Evolutionary conservation across 2,888 invertebrate genomes (phyloP), one percentile per base, ranked within the genome.

Genomic region (Pterostichus madidus): DNA sequence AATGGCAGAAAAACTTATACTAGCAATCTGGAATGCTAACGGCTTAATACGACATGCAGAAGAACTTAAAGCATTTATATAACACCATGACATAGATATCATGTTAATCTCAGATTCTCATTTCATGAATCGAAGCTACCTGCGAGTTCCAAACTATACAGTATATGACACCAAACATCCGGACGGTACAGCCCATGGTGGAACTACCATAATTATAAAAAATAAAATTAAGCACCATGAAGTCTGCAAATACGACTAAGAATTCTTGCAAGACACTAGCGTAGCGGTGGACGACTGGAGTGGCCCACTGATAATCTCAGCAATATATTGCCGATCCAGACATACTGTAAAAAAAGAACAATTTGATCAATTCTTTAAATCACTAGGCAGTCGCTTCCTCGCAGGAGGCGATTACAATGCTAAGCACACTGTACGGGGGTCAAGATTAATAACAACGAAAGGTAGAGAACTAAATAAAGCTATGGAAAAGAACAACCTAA

Each of bases 261-360:
- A n/a, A n/a, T n/a, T n/a, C n/a, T n/a, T n/a, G n/a, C n/a, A n/a
- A n/a, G n/a, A n/a, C n/a, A n/a, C n/a, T n/a, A n/a, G n/a, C n/a
- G n/a, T n/a, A n/a, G n/a, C n/a, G n/a, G n/a, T n/a, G n/a, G n/a
- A n/a, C n/a, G n/a, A n/a, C n/a, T n/a, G n/a, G n/a, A n/a, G n/a
- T n/a, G n/a, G n/a, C n/a, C n/a, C n/a, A n/a, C n/a, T n/a, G n/a
- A n/a, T n/a, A n/a, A n/a, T n/a, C n/a, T n/a, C 39, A 46, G 83
- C 85, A 1, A 44, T 84, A 10, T 85, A 86, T 49, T 84, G 84
- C 6, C 85, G 85, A 0, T 84, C 84, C 3, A 86, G 84, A 31
- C 84, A 85, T 49, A 75, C 49, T 24, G 84, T 85, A 10, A 84
- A 84, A 13, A 53, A 84, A 79, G 83, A 85, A 64, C 83, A 84